A percentile compares a stretch with the other conserved stretches of the same genome.
Conservation (phyloP, 2,797 vertebrate genomes). For the Paguma larvata region DNA sequence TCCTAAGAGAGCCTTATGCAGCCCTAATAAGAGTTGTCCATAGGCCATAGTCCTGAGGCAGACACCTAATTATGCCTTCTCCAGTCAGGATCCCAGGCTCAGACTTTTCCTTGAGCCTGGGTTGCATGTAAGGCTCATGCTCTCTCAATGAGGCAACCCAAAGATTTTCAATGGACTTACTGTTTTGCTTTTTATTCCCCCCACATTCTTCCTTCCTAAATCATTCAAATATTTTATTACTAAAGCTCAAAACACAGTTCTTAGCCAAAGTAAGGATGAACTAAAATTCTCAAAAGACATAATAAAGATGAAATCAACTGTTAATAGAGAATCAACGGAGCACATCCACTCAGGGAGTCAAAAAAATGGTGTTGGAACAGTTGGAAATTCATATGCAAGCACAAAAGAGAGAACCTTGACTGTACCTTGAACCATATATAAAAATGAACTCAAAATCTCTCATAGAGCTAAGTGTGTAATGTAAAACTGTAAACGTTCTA, state of each 20-base stretch:
- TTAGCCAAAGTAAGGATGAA: neutral
- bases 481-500: neutral
- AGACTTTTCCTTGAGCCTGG: neutral
- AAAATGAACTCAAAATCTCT: neutral
- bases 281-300: slow-evolving; percentile 30
- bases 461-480: neutral
- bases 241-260: neutral
- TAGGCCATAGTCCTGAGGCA: neutral
- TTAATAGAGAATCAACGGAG: neutral
- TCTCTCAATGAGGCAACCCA: neutral
- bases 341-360: neutral
- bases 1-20: neutral
- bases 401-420: neutral
- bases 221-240: slow-evolving; percentile 5
- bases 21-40: too few species aligned
- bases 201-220: neutral
- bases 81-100: neutral
- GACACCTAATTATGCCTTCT: neutral
- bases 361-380: neutral
- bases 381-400: neutral
- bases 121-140: neutral
- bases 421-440: neutral
- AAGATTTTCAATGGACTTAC: neutral
- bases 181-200: neutral
- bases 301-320: neutral